Conservation (phyloP, 92 coral and sea anemone genomes). For the Chrysogorgia sp. region DNA sequence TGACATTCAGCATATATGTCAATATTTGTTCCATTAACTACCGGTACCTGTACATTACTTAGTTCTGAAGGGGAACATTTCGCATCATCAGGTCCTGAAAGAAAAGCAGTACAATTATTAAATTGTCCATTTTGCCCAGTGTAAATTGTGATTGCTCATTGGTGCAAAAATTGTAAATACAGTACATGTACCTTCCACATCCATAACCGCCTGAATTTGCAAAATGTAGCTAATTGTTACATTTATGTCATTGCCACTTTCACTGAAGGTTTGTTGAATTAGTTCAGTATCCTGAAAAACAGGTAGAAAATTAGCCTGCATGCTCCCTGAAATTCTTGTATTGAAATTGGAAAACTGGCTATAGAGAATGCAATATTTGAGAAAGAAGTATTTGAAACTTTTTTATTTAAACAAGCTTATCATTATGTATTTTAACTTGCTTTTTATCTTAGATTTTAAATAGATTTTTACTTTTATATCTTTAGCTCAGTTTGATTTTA, state of each 20-base stretch:
- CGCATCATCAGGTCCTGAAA: too few relatives aligned
- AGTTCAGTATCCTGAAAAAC: slow-evolving; percentile 67
- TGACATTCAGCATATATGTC: not conserved
- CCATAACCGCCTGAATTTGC: slow-evolving; percentile 76
- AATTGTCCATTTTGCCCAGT: too few relatives aligned
- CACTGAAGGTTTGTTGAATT: slow-evolving; percentile 71
- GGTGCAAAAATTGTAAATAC: too few relatives aligned
- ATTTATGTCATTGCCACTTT: slow-evolving; percentile 72
- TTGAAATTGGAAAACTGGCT: not conserved
- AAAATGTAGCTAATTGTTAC: slow-evolving; percentile 72
- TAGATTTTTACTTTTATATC: too few relatives aligned
- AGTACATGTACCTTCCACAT: slow-evolving; percentile 75
- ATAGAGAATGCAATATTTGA: too few relatives aligned
- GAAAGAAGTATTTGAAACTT: too few relatives aligned
- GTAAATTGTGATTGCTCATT: not conserved
- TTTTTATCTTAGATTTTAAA: too few relatives aligned
- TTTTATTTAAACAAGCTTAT: too few relatives aligned
- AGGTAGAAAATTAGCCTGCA: not conserved
- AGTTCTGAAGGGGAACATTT: too few relatives aligned
- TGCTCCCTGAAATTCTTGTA: not conserved
- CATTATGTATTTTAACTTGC: too few relatives aligned
- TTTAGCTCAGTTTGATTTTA: too few relatives aligned
- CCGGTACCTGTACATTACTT: not conserved
- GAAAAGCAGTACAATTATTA: not conserved
- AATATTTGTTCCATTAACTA: not conserved